A percentile compares a stretch with the other conserved stretches of the same genome.
phyloP scores from a whole-genome alignment of 2,797 vertebrate genomes.

The Sebastes vulpes region DNA sequence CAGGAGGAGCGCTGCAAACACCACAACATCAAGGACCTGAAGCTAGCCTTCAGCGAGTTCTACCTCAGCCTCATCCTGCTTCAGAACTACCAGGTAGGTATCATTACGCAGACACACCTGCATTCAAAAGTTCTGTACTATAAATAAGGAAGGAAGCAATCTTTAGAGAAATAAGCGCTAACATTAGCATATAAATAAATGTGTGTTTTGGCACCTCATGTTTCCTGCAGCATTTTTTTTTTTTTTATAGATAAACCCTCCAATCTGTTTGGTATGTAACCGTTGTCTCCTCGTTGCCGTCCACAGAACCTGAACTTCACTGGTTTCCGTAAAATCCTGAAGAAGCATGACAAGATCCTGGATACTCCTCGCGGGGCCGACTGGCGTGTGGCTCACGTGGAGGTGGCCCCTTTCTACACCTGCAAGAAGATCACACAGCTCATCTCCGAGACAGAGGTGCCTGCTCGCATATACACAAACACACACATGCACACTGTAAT shows the following conservation, averaged over 20 bases:
- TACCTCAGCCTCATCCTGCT: constrained; percentile 97
- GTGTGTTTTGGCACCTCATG: not conserved
- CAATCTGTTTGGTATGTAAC: not conserved
- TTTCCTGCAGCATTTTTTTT: not conserved
- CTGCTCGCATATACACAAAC: not conserved
- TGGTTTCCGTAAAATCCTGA: constrained; percentile 98
- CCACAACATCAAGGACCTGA: constrained; percentile 95
- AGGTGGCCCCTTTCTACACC: constrained; percentile 97
- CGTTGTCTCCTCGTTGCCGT: not conserved
- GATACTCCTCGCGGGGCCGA: constrained; percentile 94
- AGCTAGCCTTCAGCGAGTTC: constrained; percentile 97
- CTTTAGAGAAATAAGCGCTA: not conserved
- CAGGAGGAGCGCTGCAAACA: constrained; percentile 96
- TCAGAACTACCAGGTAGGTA: constrained; percentile 93
- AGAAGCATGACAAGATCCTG: constrained; percentile 99
- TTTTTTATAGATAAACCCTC: not conserved
- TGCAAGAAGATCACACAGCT: constrained; percentile 99
- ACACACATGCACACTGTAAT: not conserved
- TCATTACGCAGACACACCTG: not conserved
- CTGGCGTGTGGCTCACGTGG: constrained; percentile 96
- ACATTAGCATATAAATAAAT: not conserved
- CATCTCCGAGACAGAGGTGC: constrained; percentile 96
- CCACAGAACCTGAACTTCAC: constrained; percentile 98
- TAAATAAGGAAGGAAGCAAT: not conserved
- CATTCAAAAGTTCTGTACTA: not conserved